phyloP scores from a whole-genome alignment of 2,113 vertebrate genomes.

The Ictidomys tridecemlineatus region DNA sequence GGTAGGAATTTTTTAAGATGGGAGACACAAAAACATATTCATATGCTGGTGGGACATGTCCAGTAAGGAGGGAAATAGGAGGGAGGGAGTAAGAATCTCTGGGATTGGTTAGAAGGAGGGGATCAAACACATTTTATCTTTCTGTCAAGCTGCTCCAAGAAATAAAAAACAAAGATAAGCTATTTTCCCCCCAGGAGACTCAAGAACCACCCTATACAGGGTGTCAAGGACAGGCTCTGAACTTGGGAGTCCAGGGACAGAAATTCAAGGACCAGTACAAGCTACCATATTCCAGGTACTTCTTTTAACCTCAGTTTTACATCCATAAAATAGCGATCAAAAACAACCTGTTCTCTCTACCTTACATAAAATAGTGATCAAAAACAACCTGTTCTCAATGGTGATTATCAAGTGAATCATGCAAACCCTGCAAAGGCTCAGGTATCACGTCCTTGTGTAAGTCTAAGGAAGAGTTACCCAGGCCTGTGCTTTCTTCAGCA shows the following conservation, averaged over 20 bases:
- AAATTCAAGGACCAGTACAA: neutral
- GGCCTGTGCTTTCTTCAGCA: neutral
- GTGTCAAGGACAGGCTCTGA: neutral
- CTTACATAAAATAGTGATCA: neutral
- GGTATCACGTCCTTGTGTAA: neutral
- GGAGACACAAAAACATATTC: neutral
- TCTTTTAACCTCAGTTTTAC: neutral
- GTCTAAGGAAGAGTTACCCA: neutral
- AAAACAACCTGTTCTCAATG: neutral
- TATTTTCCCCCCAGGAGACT: neutral
- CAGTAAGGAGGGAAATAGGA: neutral
- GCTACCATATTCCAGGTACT: neutral
- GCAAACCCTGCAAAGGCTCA: neutral
- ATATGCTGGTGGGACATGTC: neutral
- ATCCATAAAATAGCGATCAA: neutral
- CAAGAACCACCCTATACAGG: neutral
- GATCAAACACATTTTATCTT: neutral
- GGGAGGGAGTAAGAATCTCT: neutral
- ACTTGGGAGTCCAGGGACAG: neutral
- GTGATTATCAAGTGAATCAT: neutral
- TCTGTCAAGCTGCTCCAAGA: neutral
- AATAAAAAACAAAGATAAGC: conserved; percentile 27
- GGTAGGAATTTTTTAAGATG: neutral
- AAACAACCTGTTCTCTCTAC: neutral
- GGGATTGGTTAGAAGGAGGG: neutral